Conservation (phyloP, 2,888 invertebrate species). For the Cheilosia impressa region DNA sequence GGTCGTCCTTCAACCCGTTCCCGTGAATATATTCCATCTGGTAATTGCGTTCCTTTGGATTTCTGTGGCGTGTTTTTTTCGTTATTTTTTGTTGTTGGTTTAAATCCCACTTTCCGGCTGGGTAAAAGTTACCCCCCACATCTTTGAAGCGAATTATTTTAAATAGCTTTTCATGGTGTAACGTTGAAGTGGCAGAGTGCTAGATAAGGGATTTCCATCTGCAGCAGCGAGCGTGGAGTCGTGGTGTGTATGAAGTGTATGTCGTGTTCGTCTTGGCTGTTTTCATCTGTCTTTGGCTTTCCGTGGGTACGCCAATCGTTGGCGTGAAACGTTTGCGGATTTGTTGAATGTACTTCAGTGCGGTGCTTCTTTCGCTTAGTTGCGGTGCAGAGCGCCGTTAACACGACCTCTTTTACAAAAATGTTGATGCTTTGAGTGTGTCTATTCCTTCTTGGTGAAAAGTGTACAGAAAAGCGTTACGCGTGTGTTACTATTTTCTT, state of each 20-base stretch:
- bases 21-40: constrained; percentile 26
- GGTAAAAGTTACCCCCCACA: constrained; percentile 30
- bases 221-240: constrained; percentile 42
- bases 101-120: constrained; percentile 59
- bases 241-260: constrained; percentile 18
- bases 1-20: constrained; percentile 36
- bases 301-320: constrained; percentile 4
- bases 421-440: constrained; percentile 37
- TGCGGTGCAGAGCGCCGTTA: constrained; percentile 22
- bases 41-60: constrained; percentile 62
- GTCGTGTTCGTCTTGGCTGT: constrained; percentile 30
- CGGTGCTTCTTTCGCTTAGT: constrained; percentile 33
- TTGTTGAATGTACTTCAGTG: constrained; percentile 65
- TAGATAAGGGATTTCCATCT: constrained; percentile 66
- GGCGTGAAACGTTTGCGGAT: constrained; percentile 58
- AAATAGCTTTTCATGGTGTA: constrained; percentile 69
- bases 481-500: not conserved
- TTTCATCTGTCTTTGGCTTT: not conserved
- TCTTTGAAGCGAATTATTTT: constrained; percentile 62
- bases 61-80: constrained; percentile 4
- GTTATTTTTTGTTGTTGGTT: constrained; percentile 21
- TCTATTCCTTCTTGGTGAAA: constrained; percentile 23
- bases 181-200: constrained; percentile 65
- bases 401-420: constrained; percentile 35
- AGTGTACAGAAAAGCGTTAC: constrained; percentile 9